Evolutionary conservation across 2,797 vertebrate genomes (phyloP).

Genomic region (Halcyon smyrnensis): DNA sequence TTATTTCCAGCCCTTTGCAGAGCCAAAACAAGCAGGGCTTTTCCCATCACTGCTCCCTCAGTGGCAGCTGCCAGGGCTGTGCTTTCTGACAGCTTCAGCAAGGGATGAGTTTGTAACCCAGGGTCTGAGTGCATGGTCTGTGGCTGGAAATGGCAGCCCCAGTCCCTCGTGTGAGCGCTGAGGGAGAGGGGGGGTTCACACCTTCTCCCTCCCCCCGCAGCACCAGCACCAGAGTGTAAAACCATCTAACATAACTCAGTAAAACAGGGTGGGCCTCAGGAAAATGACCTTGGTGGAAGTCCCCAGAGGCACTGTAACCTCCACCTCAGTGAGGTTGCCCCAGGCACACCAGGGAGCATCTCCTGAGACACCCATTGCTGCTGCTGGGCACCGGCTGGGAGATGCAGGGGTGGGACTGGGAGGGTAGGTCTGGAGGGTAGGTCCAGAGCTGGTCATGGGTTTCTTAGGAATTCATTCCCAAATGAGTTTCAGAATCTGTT

Average conservation of each 20-base stretch:
- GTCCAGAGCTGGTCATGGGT: neutral
- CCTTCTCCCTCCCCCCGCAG: rapidly evolving
- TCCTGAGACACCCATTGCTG: neutral
- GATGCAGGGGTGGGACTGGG: neutral
- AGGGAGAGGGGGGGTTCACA: rapidly evolving
- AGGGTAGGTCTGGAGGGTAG: neutral
- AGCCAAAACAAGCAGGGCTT: neutral
- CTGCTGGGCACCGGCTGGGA: neutral
- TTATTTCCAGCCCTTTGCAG: neutral
- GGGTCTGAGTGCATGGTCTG: neutral
- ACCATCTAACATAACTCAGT: neutral
- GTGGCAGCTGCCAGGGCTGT: neutral
- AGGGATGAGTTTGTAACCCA: neutral
- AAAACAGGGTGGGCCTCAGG: neutral
- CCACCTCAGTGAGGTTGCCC: neutral
- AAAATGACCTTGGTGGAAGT: neutral
- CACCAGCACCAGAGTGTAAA: neutral
- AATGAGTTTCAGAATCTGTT: neutral
- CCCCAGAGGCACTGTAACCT: neutral
- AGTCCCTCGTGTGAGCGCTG: rapidly evolving
- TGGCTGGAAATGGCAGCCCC: neutral
- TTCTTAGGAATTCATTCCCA: neutral
- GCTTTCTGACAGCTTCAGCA: neutral
- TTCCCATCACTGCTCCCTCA: neutral
- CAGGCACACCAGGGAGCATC: neutral